Base-by-base conservation (phyloP, 2,113 vertebrate species). In the Scomber scombrus region DNA sequence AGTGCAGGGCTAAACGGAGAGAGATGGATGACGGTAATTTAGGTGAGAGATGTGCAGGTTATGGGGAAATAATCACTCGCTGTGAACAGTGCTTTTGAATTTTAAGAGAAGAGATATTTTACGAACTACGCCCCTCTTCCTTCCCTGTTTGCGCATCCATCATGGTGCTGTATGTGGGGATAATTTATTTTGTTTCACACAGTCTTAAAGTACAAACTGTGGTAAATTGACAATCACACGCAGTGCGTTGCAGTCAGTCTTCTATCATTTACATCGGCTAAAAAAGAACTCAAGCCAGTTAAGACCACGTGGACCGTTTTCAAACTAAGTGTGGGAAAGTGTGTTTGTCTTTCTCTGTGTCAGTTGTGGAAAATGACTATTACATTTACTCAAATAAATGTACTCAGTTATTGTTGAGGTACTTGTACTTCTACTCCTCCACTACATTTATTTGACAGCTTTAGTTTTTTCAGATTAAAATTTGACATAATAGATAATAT, bases 11-110 rank as follows among this genome's bases (percentile, higher is more conserved):
- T 88, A 86, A 90, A 82, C 57, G 45, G 82, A 80, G 75, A 49
- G 80, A 92, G 93, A 93, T 94, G 88, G 91, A 92, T 93, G 88
- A 71, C n/a, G 81, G 86, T 89, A 71, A 93, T 94, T 94, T 91
- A 78, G 83, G 66, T 84, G 86, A 92, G 81, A 87, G 79, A 91
- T 90, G 90, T 85, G 87, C 70, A 69, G 80, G 87, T 94, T 92
- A 92, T 91, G 86, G 67, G 81, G 46, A 84, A 89, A 92, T 93
- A 90, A 92, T 92, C 90, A 56, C 88, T 85, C 26, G 43, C 70
- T 71, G 72, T 80, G 80, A 87, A 88, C 54, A 68, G 60, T 71
- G 82, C 63, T 81, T 88, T 85, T 80, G 82, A 81, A 89, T 93
- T 70, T 84, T 55, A 73, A 90, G 84, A 74, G 50, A 71, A 67